Evolutionary conservation across 2,113 vertebrate genomes (phyloP), one percentile per base, ranked within the genome.

Genomic region (Ia io): DNA sequence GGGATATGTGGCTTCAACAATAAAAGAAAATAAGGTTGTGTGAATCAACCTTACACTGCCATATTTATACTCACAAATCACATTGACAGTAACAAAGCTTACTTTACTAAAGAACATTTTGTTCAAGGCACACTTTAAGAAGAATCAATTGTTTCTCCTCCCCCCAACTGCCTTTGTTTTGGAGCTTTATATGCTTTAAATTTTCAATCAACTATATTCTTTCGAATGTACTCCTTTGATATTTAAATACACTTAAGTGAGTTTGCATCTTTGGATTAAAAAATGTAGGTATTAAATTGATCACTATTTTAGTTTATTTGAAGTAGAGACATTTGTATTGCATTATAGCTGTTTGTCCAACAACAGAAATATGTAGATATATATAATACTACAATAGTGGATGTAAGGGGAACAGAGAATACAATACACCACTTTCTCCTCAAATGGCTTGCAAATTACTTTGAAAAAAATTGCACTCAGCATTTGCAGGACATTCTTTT

Each of bases 401-500:
- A 40, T 88, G 2, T 30, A 40, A n/a, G 18, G 3, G 30, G 40
- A 7, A 56, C 13, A 10, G 80, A 88, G n/a, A 32, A 1, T 83
- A 44, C 35, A 82, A 91, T 28, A 20, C 6, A 69, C 7, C 6
- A 74, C 11, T 5, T 8, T 77, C 3, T 63, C 14, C 28, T 93
- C 44, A 91, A 91, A 83, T 22, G 56, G 5, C 40, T 93, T 91
- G 42, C 20, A 93, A 70, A 79, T 8, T 61, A 16, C 30, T 92
- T 87, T 67, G 37, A 42, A 71, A 63, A 28, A 56, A 93, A 85
- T 28, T 88, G 44, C 9, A 42, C 4, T 93, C 76, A 92, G n/a
- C 35, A 70, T 87, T 91, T 93, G n/a, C n/a, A 90, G 47, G 9
- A 80, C 35, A 56, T 65, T 93, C 5, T 84, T 94, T 95, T 96